Base-by-base conservation (phyloP, 2,888 invertebrate genomes). In the Colostygia pectinataria region DNA sequence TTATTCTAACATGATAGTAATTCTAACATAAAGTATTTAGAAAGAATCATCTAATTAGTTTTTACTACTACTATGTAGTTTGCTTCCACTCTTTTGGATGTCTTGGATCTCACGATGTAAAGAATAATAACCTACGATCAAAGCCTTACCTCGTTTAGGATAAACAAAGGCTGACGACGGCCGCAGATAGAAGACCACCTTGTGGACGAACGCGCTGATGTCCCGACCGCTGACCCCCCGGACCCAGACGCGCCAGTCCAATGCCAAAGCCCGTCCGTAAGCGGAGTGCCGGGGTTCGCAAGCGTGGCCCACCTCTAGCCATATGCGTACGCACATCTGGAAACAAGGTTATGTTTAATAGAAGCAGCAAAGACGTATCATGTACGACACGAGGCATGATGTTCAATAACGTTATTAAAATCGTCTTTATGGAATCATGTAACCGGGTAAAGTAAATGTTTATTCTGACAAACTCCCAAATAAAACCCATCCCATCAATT, bases 231-330 rank as follows among this genome's bases (percentile, higher is more conserved):
- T 71, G 27, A 74, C 76, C 25, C 89, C 89, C 12, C 87, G 83
- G 53, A 89, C 88, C 88, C 87, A 89, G 53, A 88, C 84, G 27
- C 85, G 77, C 89, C 89, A 90, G 76, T 90, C 88, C 34, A 88
- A 74, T 34, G 86, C 80, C 41, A 89, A 72, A 57, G 86, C 75
- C 29, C 87, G 81, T 2, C 88, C 88, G 27, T 77, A 63, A 33
- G 82, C 73, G 10, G 85, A 78, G 25, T 72, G 80, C 31, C 85
- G 82, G 53, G 89, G 88, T 60, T 86, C 85, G 66, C 87, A 85
- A 58, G 71, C 78, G 77, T 90, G 89, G 7, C 89, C 89, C 68
- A 89, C 87, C 73, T 89, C 88, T 70, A 89, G 79, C 87, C 89
- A 89, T 67, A 89, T 76, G 71, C 89, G 87, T 40, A 90, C 80